A percentile compares a stretch with the other conserved stretches of the same genome.
Conservation (phyloP, 2,113 vertebrate genomes). For the Clarias batrachus region DNA sequence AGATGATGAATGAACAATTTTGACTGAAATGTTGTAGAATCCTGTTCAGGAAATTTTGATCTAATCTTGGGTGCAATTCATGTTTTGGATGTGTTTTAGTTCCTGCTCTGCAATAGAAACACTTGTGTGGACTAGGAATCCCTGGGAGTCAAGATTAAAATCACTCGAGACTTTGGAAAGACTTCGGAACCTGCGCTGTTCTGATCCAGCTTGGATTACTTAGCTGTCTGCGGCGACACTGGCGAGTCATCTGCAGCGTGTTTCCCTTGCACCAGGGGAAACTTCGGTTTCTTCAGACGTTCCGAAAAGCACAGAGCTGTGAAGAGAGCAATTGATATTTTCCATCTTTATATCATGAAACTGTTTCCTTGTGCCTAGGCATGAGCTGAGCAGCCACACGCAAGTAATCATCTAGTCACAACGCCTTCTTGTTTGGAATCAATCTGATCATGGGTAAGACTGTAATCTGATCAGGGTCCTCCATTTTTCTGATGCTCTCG, state of each 20-base stretch:
- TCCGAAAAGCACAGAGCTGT: slow-evolving; percentile 28
- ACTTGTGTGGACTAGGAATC: not conserved
- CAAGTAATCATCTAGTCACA: not conserved
- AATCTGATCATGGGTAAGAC: not conserved
- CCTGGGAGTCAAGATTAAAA: not conserved
- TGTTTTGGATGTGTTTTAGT: not conserved
- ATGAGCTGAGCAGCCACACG: not conserved
- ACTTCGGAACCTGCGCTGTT: not conserved
- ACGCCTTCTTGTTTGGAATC: not conserved
- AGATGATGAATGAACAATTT: not conserved
- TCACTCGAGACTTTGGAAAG: not conserved
- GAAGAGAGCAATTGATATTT: slow-evolving; percentile 29
- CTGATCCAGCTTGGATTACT: not conserved
- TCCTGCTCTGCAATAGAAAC: not conserved
- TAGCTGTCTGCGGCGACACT: not conserved
- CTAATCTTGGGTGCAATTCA: not conserved
- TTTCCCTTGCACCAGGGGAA: slow-evolving; percentile 12
- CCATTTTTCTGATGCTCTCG: not conserved
- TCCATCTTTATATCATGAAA: slow-evolving; percentile 23
- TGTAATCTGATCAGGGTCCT: not conserved
- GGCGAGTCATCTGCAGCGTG: not conserved
- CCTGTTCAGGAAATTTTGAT: not conserved
- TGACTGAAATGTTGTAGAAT: not conserved
- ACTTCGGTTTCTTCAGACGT: slow-evolving; percentile 38
- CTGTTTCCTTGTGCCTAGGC: slow-evolving; percentile 27